Conservation (phyloP, 1,140 invertebrate species). For the Diprion similis region DNA sequence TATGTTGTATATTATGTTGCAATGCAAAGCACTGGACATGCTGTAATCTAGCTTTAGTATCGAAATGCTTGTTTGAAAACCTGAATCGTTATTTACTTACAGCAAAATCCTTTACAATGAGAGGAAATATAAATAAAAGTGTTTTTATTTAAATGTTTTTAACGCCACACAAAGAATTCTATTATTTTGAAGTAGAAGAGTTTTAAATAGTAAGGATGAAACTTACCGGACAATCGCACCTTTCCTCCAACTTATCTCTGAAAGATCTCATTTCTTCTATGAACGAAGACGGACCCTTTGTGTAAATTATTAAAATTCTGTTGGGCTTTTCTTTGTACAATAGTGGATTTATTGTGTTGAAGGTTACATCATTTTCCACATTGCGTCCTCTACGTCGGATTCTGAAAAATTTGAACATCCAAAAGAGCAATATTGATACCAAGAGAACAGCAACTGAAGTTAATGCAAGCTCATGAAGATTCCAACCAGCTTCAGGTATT, state of each 20-base stretch:
- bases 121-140: no score
- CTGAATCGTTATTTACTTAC: not conserved
- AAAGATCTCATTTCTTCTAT: not conserved
- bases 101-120: no score
- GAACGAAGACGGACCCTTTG: not conserved
- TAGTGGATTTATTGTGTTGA: no score
- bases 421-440: not conserved
- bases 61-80: not conserved
- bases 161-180: not conserved
- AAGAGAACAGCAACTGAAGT: no score
- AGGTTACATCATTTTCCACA: not conserved
- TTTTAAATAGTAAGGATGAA: not conserved
- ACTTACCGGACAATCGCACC: not conserved
- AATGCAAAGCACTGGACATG: no score
- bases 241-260: not conserved
- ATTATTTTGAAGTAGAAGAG: not conserved
- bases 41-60: no score
- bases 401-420: not conserved
- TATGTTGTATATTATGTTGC: no score
- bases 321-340: not conserved
- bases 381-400: not conserved
- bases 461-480: no score
- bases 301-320: not conserved
- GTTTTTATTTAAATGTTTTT: not conserved
- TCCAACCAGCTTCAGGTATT: no score